Evolutionary conservation across 2,888 invertebrate genomes (phyloP).

Genomic region (Magallana nippona): DNA sequence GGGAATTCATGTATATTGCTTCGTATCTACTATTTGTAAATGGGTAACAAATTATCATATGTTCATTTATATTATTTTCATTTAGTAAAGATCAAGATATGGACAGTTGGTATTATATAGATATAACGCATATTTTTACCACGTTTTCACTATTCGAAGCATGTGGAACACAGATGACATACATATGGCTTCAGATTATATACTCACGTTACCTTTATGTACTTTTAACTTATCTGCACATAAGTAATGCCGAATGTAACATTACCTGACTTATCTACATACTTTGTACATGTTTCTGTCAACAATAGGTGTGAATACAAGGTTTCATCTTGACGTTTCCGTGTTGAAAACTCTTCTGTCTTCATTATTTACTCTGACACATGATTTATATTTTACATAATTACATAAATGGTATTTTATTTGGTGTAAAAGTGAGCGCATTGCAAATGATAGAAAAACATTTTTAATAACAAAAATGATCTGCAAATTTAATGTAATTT

Average conservation of each 20-base stretch:
- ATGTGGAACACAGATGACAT: too few relatives aligned
- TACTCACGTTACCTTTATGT: neutral
- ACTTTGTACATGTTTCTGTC: neutral
- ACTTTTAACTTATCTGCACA: neutral
- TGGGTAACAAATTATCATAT: too few relatives aligned
- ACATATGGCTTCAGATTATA: too few relatives aligned
- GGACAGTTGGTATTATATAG: neutral
- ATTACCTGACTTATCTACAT: neutral
- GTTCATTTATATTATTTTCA: too few relatives aligned
- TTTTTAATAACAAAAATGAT: too few relatives aligned
- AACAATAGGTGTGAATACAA: neutral
- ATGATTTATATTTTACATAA: neutral
- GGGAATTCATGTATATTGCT: too few relatives aligned
- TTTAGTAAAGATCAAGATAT: too few relatives aligned
- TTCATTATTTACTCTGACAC: slow-evolving; percentile 6
- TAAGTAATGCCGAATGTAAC: neutral
- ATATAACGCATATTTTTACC: neutral
- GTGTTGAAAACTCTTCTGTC: neutral
- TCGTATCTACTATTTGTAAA: too few relatives aligned
- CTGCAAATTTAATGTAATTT: too few relatives aligned
- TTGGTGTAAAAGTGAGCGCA: too few relatives aligned
- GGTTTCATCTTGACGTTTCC: slow-evolving; percentile 6
- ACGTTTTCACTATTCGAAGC: neutral
- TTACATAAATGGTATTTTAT: neutral
- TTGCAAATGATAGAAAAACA: too few relatives aligned